phyloP scores from a whole-genome alignment of 2,888 invertebrate genomes.

The Listrodromus nycthemerus region DNA sequence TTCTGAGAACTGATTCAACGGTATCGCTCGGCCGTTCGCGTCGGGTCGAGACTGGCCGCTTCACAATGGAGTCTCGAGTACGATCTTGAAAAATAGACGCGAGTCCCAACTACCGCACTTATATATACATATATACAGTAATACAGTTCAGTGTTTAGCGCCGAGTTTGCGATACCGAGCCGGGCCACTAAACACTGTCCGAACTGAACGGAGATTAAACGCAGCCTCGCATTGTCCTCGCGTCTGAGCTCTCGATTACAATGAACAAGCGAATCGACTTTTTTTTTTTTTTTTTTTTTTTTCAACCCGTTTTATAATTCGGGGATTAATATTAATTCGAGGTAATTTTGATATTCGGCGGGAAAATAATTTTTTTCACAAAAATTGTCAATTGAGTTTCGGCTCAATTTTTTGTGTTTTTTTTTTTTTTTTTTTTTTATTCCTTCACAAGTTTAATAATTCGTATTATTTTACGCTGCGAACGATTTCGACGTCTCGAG shows the following conservation, averaged over 20 bases:
- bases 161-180: background rate
- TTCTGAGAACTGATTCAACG: conserved; percentile 51
- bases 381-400: too few relatives aligned
- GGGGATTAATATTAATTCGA: too few relatives aligned
- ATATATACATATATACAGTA: too few relatives aligned
- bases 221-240: background rate
- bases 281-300: background rate
- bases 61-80: conserved; percentile 58
- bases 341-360: too few relatives aligned
- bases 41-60: conserved; percentile 17
- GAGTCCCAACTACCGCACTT: conserved; percentile 9
- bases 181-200: background rate
- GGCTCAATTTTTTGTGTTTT: too few relatives aligned
- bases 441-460: background rate
- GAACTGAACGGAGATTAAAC: background rate
- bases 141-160: background rate
- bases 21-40: conserved; percentile 30
- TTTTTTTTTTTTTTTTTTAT: background rate
- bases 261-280: background rate
- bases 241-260: background rate
- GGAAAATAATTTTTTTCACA: too few relatives aligned
- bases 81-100: conserved; percentile 36
- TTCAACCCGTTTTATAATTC: too few relatives aligned
- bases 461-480: background rate
- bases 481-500: background rate